Conservation (phyloP, 2,797 vertebrate genomes). For the Dendrocincla tyrannina region DNA sequence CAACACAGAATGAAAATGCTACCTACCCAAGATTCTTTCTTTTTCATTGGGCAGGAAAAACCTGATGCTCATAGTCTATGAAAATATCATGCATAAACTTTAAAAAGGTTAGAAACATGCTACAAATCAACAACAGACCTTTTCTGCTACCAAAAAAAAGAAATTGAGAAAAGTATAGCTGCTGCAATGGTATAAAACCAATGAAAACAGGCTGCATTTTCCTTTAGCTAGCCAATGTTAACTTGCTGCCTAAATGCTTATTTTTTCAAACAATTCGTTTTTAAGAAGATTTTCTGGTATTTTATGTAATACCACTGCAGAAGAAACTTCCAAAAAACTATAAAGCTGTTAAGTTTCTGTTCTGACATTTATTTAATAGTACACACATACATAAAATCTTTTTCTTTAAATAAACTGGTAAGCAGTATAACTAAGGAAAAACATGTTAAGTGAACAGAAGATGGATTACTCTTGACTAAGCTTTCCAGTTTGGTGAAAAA, state of each 20-base stretch:
- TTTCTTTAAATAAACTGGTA: background rate
- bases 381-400: background rate
- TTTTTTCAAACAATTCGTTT: background rate
- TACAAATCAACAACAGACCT: background rate
- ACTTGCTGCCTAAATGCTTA: background rate
- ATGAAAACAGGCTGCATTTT: background rate
- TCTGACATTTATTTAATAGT: background rate
- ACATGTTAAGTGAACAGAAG: background rate
- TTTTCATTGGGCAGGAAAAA: background rate
- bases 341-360: background rate
- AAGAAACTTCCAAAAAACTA: background rate
- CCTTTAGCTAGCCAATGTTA: background rate
- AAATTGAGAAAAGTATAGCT: background rate
- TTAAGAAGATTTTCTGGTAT: background rate
- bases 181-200: background rate
- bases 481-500: conserved; percentile 13
- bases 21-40: background rate
- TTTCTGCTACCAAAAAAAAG: background rate
- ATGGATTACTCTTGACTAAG: conserved; percentile 34
- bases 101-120: background rate
- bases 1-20: background rate
- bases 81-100: background rate
- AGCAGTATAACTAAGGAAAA: conserved; percentile 5
- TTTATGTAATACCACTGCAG: background rate
- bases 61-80: background rate